A percentile compares a stretch with the other conserved stretches of the same genome.
Conservation (phyloP, 2,888 invertebrate genomes). For the Dorcus parallelipipedus region DNA sequence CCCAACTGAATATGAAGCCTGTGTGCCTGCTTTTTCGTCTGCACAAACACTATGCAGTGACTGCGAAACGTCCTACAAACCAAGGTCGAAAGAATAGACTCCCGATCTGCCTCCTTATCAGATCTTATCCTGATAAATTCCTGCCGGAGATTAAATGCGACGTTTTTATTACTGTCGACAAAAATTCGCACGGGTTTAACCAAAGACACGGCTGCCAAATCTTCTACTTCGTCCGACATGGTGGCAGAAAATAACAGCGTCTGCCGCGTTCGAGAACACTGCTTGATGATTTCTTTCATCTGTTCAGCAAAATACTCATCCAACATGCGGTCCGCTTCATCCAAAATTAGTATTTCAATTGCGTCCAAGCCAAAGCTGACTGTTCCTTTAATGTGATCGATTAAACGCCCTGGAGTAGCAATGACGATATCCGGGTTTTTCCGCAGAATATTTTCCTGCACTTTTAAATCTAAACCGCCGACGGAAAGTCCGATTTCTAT, state of each 20-base stretch:
- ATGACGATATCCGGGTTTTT: constrained; percentile 95
- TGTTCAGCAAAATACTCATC: constrained; percentile 99
- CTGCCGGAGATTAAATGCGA: constrained; percentile 92
- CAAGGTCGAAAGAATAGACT: constrained; percentile 80
- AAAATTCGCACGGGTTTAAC: constrained; percentile 92
- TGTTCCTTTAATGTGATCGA: constrained; percentile 95
- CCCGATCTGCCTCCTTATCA: constrained; percentile 85
- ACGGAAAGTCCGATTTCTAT: constrained; percentile 82
- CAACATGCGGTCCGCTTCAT: constrained; percentile 86
- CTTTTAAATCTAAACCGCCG: constrained; percentile 82
- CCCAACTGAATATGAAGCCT: constrained; percentile 89
- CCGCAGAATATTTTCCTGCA: constrained; percentile 71
- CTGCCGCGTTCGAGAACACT: constrained; percentile 88
- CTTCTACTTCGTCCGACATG: constrained; percentile 97
- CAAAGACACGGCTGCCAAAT: constrained; percentile 89
- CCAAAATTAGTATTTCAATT: constrained; percentile 83
- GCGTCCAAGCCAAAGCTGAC: constrained; percentile 86
- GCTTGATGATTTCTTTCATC: constrained; percentile 95
- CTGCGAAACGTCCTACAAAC: constrained; percentile 87
- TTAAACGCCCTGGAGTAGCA: constrained; percentile 95
- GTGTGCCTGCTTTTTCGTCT: constrained; percentile 95
- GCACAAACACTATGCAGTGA: constrained; percentile 92
- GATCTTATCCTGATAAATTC: constrained; percentile 94
- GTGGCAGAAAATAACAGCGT: constrained; percentile 98
- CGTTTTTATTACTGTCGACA: constrained; percentile 93